Conservation (phyloP, 1,140 invertebrate genomes). For the Pseudoatta argentina region DNA sequence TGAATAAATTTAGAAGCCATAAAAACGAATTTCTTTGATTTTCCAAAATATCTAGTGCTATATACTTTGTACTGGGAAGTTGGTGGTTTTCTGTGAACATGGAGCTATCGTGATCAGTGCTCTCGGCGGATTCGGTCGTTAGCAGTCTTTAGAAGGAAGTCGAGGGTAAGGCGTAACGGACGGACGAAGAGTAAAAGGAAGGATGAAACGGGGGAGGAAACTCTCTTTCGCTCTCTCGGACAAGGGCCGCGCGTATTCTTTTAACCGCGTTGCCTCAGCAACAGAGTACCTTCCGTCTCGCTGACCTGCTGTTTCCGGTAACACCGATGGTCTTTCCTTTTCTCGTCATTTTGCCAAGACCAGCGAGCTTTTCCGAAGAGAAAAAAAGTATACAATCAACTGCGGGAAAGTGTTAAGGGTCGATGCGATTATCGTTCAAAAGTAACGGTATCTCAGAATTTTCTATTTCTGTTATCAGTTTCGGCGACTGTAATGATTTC, state of each 20-base stretch:
- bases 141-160: conserved; percentile 49
- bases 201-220: conserved; percentile 50
- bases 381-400: conserved; percentile 27
- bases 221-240: conserved; percentile 48
- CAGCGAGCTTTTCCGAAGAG: conserved; percentile 45
- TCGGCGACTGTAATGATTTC: background rate
- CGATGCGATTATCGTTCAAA: conserved; percentile 66
- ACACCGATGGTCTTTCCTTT: conserved; percentile 76
- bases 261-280: conserved; percentile 80
- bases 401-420: conserved; percentile 55
- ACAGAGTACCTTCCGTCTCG: conserved; percentile 81
- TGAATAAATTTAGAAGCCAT: background rate
- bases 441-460: conserved; percentile 43
- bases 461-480: conserved; percentile 26
- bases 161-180: conserved; percentile 32
- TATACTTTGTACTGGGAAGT: conserved; percentile 30
- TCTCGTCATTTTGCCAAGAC: conserved; percentile 63
- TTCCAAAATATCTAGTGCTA: conserved; percentile 4
- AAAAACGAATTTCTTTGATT: background rate
- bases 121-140: conserved; percentile 65
- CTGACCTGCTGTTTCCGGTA: conserved; percentile 80
- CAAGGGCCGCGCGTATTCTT: conserved; percentile 72
- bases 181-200: conserved; percentile 54
- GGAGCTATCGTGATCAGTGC: conserved; percentile 56
- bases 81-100: background rate